Conservation (phyloP, 2,113 vertebrate species). For the Phodopus roborovskii region DNA sequence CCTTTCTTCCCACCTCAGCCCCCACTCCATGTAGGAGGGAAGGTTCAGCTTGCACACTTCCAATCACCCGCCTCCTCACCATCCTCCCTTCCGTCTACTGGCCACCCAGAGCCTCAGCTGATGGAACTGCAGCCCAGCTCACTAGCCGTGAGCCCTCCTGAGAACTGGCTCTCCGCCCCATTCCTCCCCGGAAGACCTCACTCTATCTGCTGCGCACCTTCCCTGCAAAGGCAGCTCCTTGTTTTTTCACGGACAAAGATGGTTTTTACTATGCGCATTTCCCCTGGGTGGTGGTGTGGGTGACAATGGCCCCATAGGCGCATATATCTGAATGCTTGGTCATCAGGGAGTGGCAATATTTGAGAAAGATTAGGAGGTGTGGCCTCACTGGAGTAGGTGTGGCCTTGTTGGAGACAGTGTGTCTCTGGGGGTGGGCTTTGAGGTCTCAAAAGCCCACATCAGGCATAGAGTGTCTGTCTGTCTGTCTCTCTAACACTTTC, state of each 20-base stretch:
- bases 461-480: not conserved
- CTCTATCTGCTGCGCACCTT: too few relatives aligned
- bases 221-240: not conserved
- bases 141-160: rapidly evolving
- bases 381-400: not conserved
- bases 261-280: rapidly evolving
- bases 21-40: not conserved
- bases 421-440: not conserved
- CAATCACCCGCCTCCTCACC: too few relatives aligned
- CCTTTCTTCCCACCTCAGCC: not conserved
- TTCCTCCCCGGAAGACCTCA: not conserved
- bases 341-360: not conserved
- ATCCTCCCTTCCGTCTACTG: not conserved
- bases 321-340: not conserved
- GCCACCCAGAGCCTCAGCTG: not conserved
- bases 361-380: not conserved
- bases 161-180: not conserved
- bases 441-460: not conserved
- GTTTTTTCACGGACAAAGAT: not conserved
- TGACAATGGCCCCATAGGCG: not conserved
- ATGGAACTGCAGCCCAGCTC: not conserved
- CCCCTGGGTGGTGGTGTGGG: not conserved
- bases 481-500: not conserved
- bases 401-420: not conserved
- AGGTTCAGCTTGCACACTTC: not conserved